Conservation (phyloP, 2,888 invertebrate genomes). For the Ochropacha duplaris region DNA sequence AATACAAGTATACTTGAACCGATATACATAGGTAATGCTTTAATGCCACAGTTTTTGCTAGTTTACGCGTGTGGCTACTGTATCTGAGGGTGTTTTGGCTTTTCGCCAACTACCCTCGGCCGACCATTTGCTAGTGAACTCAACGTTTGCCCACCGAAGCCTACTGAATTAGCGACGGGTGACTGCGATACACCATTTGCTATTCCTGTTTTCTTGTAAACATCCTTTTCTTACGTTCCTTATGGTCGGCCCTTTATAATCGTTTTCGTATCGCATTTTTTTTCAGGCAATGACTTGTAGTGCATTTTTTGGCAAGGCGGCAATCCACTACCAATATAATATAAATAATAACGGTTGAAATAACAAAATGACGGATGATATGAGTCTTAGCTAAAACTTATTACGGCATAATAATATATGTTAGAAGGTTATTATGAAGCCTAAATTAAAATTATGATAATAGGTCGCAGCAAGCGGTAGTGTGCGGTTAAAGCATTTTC, state of each 20-base stretch:
- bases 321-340: too few relatives aligned
- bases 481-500: constrained; percentile 52
- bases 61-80: constrained; percentile 49
- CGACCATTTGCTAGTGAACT: constrained; percentile 45
- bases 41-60: constrained; percentile 42
- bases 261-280: neutral
- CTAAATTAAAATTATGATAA: constrained; percentile 65
- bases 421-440: constrained; percentile 23
- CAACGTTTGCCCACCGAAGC: constrained; percentile 33
- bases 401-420: neutral
- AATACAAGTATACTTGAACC: constrained; percentile 16
- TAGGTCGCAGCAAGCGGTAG: constrained; percentile 46
- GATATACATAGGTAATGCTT: constrained; percentile 33
- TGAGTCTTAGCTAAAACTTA: neutral
- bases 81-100: constrained; percentile 48
- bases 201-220: constrained; percentile 22
- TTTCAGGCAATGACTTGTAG: neutral
- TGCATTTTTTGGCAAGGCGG: too few relatives aligned
- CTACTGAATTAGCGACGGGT: constrained; percentile 14
- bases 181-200: constrained; percentile 34
- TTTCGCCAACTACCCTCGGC: constrained; percentile 37
- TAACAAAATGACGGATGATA: neutral
- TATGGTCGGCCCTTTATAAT: neutral
- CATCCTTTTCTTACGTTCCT: neutral
- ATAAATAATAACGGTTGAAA: neutral